Evolutionary conservation across 2,113 vertebrate species (phyloP), one percentile per base, ranked within the genome.

Genomic region (Scomber japonicus): DNA sequence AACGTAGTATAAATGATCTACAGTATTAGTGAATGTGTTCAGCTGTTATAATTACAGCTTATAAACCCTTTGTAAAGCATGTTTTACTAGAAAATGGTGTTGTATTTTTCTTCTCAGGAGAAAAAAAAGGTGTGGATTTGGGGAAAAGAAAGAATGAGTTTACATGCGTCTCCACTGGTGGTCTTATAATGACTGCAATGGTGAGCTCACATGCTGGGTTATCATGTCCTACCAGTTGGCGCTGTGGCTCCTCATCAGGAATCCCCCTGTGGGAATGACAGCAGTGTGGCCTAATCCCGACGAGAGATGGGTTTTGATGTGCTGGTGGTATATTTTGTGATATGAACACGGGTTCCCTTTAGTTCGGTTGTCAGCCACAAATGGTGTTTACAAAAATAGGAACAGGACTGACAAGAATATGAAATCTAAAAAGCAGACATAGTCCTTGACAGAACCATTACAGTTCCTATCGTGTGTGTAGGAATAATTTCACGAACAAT

Each of bases 271-370:
- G 82, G 88, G 87, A 76, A 85, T 19, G 54, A 54, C 78, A 46
- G 66, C 68, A 15, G 56, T 45, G 69, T 3, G 11, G 31, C 31
- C 60, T 88, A 88, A 88, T 90, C 82, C 78, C 56, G 12, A 69
- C 15, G 55, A 86, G 61, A 71, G 81, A 78, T 61, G 31, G 27
- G 50, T 74, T 89, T 78, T 88, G 70, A 93, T 85, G 67, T 78
- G 65, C 78, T 11, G 51, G 44, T 21, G 63, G 46, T 76, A 67
- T 66, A 67, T 83, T 83, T 81, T 75, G 66, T 74, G 76, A 71
- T 72, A 45, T 81, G 45, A 75, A 84, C 69, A 57, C 9, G 19
- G 51, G 63, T n/a, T 64, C 65, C 70, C 71, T 86, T 81, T 79
- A 68, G 69, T 80, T 85, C 4, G 2, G 48, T 83, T 51, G 70